Base-by-base conservation (phyloP, 2,797 vertebrate genomes). In the Lagodon rhomboides region DNA sequence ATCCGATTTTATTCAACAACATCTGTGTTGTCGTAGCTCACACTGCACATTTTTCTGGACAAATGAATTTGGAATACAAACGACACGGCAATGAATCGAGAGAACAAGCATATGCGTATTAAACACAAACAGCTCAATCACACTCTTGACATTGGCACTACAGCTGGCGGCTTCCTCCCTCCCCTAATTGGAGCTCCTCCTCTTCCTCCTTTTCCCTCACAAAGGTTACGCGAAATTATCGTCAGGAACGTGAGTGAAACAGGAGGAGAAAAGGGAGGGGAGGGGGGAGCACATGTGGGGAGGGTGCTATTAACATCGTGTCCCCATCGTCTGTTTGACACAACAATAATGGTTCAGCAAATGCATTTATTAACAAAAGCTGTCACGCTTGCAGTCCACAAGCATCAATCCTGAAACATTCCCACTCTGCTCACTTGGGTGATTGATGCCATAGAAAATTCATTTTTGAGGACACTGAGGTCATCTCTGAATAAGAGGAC, bases 101-200 rank as follows among this genome's bases (percentile, higher is more conserved):
- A 76, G 67, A 77, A 66, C 79, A 44, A 84, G 83, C 58, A 58
- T 69, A 73, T 69, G 70, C 4, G 12, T 53, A 70, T 86, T 75
- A 82, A 85, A 80, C 5, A 15, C 73, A 77, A 81, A 82, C 77
- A 77, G 75, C 80, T 89, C 83, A 84, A 87, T 89, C 81, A 84
- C 49, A 74, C 53, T 62, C 51, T 69, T 79, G 77, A 87, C 82
- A 74, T 49, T 67, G 74, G 53, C 78, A 79, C 83, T 89, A 81
- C 63, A 82, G 64, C 73, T 68, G 56, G 68, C 38, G 60, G 62
- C 80, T 49, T 75, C 72, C 80, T 78, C 74, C 68, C 78, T 62
- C 49, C 50, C 10, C 60, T 82, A 87, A 86, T 77, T 85, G 72
- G 51, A 82, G 68, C 72, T 54, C 65, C 65, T 83, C 62, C 67